These are phyloP conservation scores for Amphipyra berbera DNA, from an alignment of 2,888 invertebrate genomes.

Conservation along the genomic window DNA sequence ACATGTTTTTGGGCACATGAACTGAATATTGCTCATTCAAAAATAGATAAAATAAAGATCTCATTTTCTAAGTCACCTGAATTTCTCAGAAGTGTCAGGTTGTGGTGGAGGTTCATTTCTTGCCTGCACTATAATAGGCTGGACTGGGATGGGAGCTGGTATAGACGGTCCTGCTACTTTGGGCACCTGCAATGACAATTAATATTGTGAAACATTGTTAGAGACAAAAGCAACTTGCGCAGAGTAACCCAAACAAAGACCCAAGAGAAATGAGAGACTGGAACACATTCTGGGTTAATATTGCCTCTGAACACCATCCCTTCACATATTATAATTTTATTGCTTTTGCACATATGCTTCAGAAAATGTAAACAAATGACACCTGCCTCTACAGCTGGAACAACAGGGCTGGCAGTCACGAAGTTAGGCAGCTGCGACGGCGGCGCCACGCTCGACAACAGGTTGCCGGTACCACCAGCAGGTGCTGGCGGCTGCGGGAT, in stretches of 20 bases:
- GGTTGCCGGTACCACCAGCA: conserved; percentile 85
- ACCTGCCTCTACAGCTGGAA: conserved; percentile 48
- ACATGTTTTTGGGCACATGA: not conserved
- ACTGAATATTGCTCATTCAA: not conserved
- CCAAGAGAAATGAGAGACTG: too few relatives aligned
- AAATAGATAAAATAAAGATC: not conserved
- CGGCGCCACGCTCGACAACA: conserved; percentile 92
- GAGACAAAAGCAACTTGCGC: not conserved
- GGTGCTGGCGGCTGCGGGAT: conserved; percentile 85
- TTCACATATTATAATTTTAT: not conserved
- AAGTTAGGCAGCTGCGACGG: conserved; percentile 92
- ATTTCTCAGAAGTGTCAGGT: conserved; percentile 71
- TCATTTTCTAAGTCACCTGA: conserved; percentile 69
- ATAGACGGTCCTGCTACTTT: conserved; percentile 10
- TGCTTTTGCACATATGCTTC: not conserved
- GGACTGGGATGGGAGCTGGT: conserved; percentile 60
- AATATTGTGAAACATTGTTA: not conserved
- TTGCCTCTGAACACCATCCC: not conserved
- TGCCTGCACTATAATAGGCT: conserved; percentile 69
- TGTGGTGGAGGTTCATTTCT: conserved; percentile 55
- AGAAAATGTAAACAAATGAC: conserved; percentile 28
- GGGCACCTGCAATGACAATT: conserved; percentile 29
- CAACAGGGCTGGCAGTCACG: conserved; percentile 79
- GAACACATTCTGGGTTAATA: too few relatives aligned
- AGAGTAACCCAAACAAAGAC: too few relatives aligned